Evolutionary conservation across 2,888 invertebrate genomes (phyloP), one percentile per base, ranked within the genome.

Genomic region (Eupithecia insigniata): DNA sequence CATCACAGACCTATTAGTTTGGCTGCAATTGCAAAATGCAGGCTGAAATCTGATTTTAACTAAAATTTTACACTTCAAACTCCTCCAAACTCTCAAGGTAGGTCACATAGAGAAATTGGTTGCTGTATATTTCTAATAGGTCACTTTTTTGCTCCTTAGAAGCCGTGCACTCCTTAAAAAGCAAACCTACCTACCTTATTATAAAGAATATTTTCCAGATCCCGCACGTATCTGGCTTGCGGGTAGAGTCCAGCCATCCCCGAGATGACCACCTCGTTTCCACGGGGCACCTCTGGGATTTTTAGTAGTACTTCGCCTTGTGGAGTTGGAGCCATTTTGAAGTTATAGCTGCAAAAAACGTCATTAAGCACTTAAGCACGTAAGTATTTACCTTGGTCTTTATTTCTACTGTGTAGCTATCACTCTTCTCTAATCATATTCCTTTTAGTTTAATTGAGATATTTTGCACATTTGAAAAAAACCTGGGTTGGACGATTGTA

Each of bases 201-300:
- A 61, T 80, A 80, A 1, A 79, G 72, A 51, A 80, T 73, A 26
- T 78, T 66, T 14, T 77, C 69, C 16, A 80, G 71, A 18, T 76
- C 77, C 46, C 74, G 69, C 18, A 80, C 67, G 36, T 75, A 69
- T 18, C 71, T 69, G 0, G 78, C 74, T 43, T 74, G 67, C 7
- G 78, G 78, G 60, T 70, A 80, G 36, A 78, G 76, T 7, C 77
- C 79, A 16, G 79, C 74, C 69, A 79, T 72, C n/a, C 78, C 78
- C 7, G 76, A 76, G 61, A 80, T 78, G 69, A 80, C 78, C 18
- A 80, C 73, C 34, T 66, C 60, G 36, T 76, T 70, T 22, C 72
- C 67, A 16, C 22, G 51, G 22, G 18, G 36, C 18, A 22, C 22
- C 30, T 61, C 67, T 16, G 0, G 8, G 28, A 32, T 10, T 18